Conservation (phyloP, 2,797 vertebrate genomes). For the Paguma larvata region DNA sequence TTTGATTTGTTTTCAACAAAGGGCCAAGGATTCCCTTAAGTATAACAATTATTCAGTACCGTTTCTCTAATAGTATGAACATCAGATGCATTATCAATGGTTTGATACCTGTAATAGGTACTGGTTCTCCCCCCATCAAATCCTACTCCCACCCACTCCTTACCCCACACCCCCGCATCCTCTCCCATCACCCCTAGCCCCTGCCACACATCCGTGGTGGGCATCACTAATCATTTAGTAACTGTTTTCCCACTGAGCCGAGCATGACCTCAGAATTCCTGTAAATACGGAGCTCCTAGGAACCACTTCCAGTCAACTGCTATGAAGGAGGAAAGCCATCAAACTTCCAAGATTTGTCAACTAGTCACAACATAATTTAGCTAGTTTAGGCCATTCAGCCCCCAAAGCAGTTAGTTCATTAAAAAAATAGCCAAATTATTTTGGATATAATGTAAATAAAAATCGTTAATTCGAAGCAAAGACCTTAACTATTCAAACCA, state of each 20-base stretch:
- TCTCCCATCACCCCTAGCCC: neutral
- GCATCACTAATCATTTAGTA: neutral
- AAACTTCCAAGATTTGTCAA: constrained; percentile 14
- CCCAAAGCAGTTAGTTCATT: neutral
- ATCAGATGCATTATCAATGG: neutral
- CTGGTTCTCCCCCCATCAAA: neutral
- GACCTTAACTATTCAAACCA: constrained; percentile 23
- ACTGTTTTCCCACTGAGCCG: neutral
- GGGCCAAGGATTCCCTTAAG: neutral
- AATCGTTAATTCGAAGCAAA: neutral
- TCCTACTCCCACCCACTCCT: neutral
- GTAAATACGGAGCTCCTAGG: neutral
- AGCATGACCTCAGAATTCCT: neutral
- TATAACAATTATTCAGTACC: neutral
- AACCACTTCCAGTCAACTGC: neutral
- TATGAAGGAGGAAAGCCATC: neutral
- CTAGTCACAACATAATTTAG: neutral
- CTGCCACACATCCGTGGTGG: neutral
- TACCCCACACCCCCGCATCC: neutral
- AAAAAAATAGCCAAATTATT: constrained; percentile 8
- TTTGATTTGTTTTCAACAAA: constrained; percentile 12
- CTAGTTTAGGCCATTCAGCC: neutral
- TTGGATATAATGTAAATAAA: constrained; percentile 37
- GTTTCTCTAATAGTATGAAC: neutral
- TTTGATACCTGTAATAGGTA: neutral